Evolutionary conservation across 1,140 invertebrate species (phyloP).

Genomic region (Drosophila truncata): DNA sequence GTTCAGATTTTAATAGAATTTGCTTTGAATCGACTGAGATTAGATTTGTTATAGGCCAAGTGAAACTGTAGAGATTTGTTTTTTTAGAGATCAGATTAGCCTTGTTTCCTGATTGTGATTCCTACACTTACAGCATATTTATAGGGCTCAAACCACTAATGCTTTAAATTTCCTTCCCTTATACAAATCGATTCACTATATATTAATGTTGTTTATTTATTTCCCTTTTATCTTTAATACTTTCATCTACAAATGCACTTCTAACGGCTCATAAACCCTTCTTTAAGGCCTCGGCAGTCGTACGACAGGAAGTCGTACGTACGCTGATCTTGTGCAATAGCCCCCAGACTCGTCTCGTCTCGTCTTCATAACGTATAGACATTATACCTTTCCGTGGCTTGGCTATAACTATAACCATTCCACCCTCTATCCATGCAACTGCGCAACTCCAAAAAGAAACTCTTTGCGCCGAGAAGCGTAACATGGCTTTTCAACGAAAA

Average conservation of each 20-base stretch:
- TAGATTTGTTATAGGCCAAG: neutral
- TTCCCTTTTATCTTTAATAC: neutral
- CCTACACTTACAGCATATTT: neutral
- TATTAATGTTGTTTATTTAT: neutral
- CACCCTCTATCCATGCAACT: constrained; percentile 61
- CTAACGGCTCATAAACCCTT: constrained; percentile 48
- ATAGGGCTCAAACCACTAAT: neutral
- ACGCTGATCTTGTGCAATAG: constrained; percentile 67
- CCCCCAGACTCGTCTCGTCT: constrained; percentile 32
- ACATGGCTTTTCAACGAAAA: constrained; percentile 81
- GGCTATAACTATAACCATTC: constrained; percentile 33
- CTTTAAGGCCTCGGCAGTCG: constrained; percentile 10
- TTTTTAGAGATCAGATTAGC: neutral
- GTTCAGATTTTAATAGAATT: neutral
- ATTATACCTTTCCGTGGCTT: constrained; percentile 51
- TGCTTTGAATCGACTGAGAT: constrained; percentile 12
- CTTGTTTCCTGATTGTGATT: neutral
- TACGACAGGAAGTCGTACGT: constrained; percentile 65
- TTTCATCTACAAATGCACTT: constrained; percentile 15
- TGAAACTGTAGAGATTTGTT: neutral
- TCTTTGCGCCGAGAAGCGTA: constrained; percentile 82
- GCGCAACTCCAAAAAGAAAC: constrained; percentile 73
- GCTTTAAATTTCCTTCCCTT: neutral
- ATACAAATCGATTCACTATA: neutral
- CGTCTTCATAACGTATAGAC: constrained; percentile 50